phyloP scores from a whole-genome alignment of 2,888 invertebrate genomes.

The Caenorhabditis afra region DNA sequence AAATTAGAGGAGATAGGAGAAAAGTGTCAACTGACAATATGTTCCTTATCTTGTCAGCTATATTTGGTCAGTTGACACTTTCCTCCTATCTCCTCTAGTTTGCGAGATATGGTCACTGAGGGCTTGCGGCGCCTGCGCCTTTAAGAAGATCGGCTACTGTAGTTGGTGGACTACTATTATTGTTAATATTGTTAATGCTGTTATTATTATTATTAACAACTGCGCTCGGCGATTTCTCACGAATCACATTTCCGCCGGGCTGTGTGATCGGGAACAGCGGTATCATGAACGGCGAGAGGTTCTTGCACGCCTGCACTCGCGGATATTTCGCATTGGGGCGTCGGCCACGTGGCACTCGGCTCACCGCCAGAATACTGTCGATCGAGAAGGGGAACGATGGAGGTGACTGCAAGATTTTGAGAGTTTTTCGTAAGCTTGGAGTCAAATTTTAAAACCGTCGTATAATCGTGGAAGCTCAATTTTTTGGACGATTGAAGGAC shows the following conservation, averaged over 20 bases:
- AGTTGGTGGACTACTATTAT: neutral
- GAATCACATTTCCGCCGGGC: conserved; percentile 81
- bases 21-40: too few relatives aligned
- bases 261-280: conserved; percentile 83
- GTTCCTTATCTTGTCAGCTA: too few relatives aligned
- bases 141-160: conserved; percentile 47
- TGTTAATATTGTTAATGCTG: too few relatives aligned
- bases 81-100: too few relatives aligned
- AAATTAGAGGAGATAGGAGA: too few relatives aligned
- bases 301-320: conserved; percentile 82
- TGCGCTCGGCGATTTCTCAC: conserved; percentile 43
- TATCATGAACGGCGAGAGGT: conserved; percentile 81
- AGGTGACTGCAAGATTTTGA: conserved; percentile 38
- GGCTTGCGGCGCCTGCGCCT: neutral
- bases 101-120: conserved; percentile 9
- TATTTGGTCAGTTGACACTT: too few relatives aligned
- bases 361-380: conserved; percentile 82
- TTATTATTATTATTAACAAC: too few relatives aligned
- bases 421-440: neutral
- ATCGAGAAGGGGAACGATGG: conserved; percentile 81
- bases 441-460: too few relatives aligned
- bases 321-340: conserved; percentile 83
- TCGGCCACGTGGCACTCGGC: conserved; percentile 82
- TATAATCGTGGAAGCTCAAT: too few relatives aligned
- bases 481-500: too few relatives aligned